Evolutionary conservation across 2,113 vertebrate genomes (phyloP), one percentile per base, ranked within the genome.

Genomic region (Plestiodon gilberti): DNA sequence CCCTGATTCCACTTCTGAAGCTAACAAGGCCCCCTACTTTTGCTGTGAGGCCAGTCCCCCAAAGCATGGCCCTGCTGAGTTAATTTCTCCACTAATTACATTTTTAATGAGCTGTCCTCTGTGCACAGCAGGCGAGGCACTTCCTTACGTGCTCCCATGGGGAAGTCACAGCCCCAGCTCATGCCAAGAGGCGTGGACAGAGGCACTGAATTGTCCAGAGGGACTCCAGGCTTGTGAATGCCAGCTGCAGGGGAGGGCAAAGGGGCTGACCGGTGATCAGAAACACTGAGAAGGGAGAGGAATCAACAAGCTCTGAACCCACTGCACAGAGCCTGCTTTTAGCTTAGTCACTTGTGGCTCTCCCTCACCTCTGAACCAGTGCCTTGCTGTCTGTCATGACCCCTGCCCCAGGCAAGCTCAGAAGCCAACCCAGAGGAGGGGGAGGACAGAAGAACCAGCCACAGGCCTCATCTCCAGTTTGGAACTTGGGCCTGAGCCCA

Each of bases 71-170:
- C 91, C 88, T 88, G 83, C 88, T 89, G 86, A 86, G 83, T 89
- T 94, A 90, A 94, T 95, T 93, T 91, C 74, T 83, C 81, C 35
- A 67, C 90, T 94, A 94, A 94, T 92, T 90, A 93, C 92, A 89
- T 79, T 61, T 77, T 81, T 92, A 94, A 95, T 83, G 91, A 95
- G 88, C 82, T 35, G 55, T 86, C 33, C 52, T 71, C 74, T 2
- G 7, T 14, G 25, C 59, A n/a, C 64, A 70, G 67, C 81, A 23
- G 3, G 33, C 25, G 55, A 81, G 57, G 28, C 57, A n/a, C 40
- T 73, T 64, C 38, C 17, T 8, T 30, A n/a, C 73, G 55, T 10
- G 57, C 43, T 82, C 57, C 79, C 61, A 20, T 43, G 33, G 43
- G 0, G 15, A 35, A 55, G 10, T 48, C 11, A 7, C 40, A 20